Percentiles rank a stretch among this genome's conserved stretches.
phyloP scores from a whole-genome alignment of 2,797 vertebrate species.

The Xerus rutilus region DNA sequence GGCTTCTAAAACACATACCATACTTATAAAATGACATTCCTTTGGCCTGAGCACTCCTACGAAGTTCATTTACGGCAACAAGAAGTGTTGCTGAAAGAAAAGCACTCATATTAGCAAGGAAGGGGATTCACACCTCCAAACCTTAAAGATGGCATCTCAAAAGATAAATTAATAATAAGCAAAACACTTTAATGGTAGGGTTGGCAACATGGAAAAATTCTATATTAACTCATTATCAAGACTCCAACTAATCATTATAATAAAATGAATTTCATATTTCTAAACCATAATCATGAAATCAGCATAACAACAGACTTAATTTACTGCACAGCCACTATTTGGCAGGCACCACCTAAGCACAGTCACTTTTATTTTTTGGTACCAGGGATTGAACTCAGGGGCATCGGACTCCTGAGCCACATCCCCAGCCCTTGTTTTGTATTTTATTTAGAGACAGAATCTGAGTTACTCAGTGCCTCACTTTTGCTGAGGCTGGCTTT shows the following conservation, averaged over 20 bases:
- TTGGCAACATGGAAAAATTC: conserved; percentile 27
- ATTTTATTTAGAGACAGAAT: too few relatives aligned
- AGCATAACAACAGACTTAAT: background rate
- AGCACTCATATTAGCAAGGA: conserved; percentile 63
- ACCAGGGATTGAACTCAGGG: too few relatives aligned
- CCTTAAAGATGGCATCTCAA: conserved; percentile 56
- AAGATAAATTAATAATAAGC: background rate
- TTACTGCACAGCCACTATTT: background rate
- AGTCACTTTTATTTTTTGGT: background rate
- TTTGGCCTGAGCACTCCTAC: conserved; percentile 92
- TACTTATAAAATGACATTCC: conserved; percentile 96
- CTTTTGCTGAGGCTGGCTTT: too few relatives aligned
- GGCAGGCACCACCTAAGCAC: background rate
- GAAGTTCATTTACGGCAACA: conserved; percentile 98
- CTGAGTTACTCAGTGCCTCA: too few relatives aligned
- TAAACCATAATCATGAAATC: background rate
- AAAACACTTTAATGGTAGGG: background rate
- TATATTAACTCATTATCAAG: background rate
- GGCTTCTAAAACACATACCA: conserved; percentile 90
- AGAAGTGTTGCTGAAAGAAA: conserved; percentile 95
- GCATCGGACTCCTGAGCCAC: too few relatives aligned
- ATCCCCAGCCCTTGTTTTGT: too few relatives aligned
- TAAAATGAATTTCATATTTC: conserved; percentile 8
- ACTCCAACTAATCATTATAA: background rate
- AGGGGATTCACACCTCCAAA: conserved; percentile 14